Percentiles rank a stretch among this genome's conserved stretches.
These are phyloP conservation scores for Falco peregrinus DNA, from an alignment of 2,797 vertebrate genomes.

Conservation along the genomic window DNA sequence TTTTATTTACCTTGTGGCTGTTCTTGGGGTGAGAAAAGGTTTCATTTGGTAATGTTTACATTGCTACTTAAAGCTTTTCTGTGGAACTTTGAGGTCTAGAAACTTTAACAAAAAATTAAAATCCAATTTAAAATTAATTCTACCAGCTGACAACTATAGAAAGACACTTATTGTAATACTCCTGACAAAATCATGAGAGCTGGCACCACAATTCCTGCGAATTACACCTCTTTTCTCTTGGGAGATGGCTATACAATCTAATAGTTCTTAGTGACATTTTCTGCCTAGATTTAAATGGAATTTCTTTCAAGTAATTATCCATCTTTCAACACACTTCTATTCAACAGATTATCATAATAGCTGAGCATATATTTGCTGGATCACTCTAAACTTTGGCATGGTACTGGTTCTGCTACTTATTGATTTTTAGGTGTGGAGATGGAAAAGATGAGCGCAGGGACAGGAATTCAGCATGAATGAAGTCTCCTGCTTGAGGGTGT, in stretches of 20 bases:
- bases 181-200: not conserved
- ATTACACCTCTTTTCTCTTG: not conserved
- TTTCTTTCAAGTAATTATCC: not conserved
- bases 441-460: not conserved
- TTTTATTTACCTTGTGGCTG: not conserved
- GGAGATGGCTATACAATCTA: not conserved
- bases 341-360: not conserved
- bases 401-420: not conserved
- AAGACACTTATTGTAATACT: not conserved
- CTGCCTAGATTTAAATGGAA: constrained; percentile 1
- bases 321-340: not conserved
- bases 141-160: not conserved
- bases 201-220: not conserved
- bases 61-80: not conserved
- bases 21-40: not conserved
- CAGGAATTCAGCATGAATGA: not conserved
- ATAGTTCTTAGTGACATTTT: not conserved
- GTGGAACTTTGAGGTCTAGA: not conserved
- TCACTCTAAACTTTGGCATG: not conserved
- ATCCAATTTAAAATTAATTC: not conserved
- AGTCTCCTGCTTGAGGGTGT: not conserved
- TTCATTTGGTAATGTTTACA: not conserved
- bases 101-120: not conserved
- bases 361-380: not conserved
- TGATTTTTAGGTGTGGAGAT: not conserved